Percentiles rank a stretch among this genome's conserved stretches.
Evolutionary conservation across 2,797 vertebrate species (phyloP).

Genomic region (Paramormyrops hopkinsi): DNA sequence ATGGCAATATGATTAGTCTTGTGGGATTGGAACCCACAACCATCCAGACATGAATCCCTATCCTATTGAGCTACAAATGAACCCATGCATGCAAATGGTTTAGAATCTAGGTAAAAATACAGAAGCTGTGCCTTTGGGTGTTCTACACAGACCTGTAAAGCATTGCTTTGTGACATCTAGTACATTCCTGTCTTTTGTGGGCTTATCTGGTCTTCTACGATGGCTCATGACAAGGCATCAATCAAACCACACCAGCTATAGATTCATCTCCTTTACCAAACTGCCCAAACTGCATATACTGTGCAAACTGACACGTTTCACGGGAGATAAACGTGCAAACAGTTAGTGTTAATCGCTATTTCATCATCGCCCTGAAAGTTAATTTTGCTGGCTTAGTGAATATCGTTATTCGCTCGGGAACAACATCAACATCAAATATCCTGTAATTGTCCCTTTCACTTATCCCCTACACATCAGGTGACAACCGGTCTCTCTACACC

Average conservation of each 20-base stretch:
- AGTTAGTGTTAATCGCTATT: neutral
- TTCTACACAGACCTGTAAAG: neutral
- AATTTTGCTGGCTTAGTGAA: neutral
- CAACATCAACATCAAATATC: neutral
- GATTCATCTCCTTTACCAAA: neutral
- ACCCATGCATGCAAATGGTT: neutral
- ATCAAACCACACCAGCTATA: neutral
- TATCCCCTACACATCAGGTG: neutral
- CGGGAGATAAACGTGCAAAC: neutral
- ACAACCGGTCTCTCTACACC: neutral
- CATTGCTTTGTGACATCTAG: neutral
- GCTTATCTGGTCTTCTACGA: neutral
- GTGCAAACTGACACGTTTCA: neutral
- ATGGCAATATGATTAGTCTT: neutral
- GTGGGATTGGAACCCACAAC: neutral
- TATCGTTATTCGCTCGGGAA: neutral
- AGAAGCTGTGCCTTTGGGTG: neutral
- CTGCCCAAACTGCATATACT: neutral
- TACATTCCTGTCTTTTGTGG: neutral
- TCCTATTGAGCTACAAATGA: neutral
- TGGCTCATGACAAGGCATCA: neutral
- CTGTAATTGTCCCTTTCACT: neutral
- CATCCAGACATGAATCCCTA: neutral
- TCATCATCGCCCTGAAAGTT: neutral
- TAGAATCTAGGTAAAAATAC: neutral